phyloP scores from a whole-genome alignment of 2,888 invertebrate species.

The Cephus runcator region DNA sequence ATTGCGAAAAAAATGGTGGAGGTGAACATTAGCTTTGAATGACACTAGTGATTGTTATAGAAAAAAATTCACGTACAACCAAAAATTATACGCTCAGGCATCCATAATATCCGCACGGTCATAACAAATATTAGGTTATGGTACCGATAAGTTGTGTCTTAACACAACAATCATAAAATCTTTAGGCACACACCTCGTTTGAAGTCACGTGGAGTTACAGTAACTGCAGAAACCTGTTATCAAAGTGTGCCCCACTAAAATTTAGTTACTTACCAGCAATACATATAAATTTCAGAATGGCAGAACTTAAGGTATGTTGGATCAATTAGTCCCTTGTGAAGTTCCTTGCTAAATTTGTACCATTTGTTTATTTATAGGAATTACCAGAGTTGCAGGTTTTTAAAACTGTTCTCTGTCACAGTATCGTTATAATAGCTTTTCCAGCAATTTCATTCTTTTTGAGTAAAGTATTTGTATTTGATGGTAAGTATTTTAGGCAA shows the following conservation, averaged over 20 bases:
- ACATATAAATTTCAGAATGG: neutral
- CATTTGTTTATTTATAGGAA: conserved; percentile 67
- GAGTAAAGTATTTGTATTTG: conserved; percentile 77
- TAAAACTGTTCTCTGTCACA: conserved; percentile 80
- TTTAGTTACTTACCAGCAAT: neutral
- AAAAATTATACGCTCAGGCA: neutral
- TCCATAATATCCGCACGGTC: neutral
- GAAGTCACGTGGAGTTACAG: neutral
- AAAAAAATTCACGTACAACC: neutral
- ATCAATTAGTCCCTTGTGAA: neutral
- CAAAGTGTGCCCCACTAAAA: neutral
- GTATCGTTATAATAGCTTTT: conserved; percentile 78
- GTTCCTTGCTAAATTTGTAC: neutral
- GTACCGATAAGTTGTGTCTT: neutral
- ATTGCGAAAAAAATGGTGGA: neutral
- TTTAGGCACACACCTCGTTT: neutral
- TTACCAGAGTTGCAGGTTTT: conserved; percentile 78
- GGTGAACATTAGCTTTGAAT: neutral
- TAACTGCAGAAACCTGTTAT: neutral
- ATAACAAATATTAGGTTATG: neutral
- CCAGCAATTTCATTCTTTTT: conserved; percentile 81
- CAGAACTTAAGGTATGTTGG: neutral
- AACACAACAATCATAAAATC: neutral
- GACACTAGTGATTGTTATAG: neutral
- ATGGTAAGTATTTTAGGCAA: conserved; percentile 70